Percentiles rank a stretch among this genome's conserved stretches.
Evolutionary conservation across 2,888 invertebrate species (phyloP).

Genomic region (Tetrapedia diversipes): DNA sequence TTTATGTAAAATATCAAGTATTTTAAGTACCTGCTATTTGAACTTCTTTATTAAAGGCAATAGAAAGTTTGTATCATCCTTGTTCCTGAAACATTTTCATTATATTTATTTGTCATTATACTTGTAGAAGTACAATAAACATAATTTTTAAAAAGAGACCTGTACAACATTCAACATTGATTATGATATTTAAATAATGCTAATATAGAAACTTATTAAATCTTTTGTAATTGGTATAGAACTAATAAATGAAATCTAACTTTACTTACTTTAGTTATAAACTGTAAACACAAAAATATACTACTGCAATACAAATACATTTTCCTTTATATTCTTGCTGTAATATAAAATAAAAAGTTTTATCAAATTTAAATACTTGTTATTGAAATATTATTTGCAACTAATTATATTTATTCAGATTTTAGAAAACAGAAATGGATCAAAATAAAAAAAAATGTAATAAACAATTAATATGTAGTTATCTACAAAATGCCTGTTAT

Average conservation of each 20-base stretch:
- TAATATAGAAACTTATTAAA: conserved; percentile 1
- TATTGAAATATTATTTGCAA: not conserved
- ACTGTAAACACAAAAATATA: conserved; percentile 19
- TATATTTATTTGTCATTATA: conserved; percentile 36
- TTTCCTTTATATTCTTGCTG: conserved; percentile 18
- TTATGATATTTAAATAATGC: conserved; percentile 1
- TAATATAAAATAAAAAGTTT: conserved; percentile 10
- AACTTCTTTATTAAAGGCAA: conserved; percentile 44
- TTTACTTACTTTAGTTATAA: conserved; percentile 34
- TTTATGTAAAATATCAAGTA: conserved; percentile 36
- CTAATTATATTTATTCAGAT: not conserved
- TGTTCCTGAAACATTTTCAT: conserved; percentile 65
- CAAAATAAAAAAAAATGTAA: not conserved
- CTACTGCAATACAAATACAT: conserved; percentile 12
- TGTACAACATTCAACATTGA: not conserved
- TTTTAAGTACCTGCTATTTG: conserved; percentile 41
- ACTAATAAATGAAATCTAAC: not conserved
- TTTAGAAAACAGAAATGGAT: not conserved
- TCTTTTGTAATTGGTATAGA: conserved; percentile 5
- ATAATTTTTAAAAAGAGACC: not conserved
- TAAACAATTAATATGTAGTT: conserved; percentile 9
- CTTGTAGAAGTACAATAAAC: not conserved
- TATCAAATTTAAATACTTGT: not conserved
- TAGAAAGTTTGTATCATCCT: conserved; percentile 46
- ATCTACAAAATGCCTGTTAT: not conserved